These are phyloP conservation scores for Symphodus melops DNA, from an alignment of 2,113 vertebrate genomes.

Conservation along the genomic window DNA sequence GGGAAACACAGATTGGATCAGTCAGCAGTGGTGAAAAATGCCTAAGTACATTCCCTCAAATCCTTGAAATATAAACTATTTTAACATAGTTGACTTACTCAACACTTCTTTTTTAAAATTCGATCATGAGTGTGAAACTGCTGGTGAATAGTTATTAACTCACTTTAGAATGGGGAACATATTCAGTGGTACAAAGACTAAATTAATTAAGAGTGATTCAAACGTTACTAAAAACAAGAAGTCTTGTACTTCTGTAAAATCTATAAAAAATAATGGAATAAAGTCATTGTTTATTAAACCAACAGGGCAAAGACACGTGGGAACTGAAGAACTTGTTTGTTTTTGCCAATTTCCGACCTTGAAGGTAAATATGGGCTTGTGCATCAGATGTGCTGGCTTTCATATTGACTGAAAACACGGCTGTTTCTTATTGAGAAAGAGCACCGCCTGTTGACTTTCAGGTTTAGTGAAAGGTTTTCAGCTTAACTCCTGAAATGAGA, in stretches of 20 bases:
- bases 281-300: not conserved
- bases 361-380: conserved; percentile 7
- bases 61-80: not conserved
- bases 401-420: conserved; percentile 16
- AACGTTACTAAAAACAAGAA: no score
- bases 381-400: not conserved
- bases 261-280: no score
- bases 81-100: no score
- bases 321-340: not conserved
- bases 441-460: not conserved
- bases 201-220: no score
- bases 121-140: no score
- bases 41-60: not conserved
- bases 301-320: not conserved
- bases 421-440: conserved; percentile 8
- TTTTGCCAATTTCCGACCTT: not conserved
- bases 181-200: no score
- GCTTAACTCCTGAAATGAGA: conserved; percentile 39
- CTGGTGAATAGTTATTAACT: no score
- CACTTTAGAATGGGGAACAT: no score
- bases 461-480: conserved; percentile 27
- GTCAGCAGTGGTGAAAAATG: not conserved
- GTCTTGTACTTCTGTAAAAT: not conserved
- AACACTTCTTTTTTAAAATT: no score
- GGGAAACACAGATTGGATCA: not conserved